Evolutionary conservation across 2,888 invertebrate species (phyloP), one percentile per base, ranked within the genome.

Genomic region (Dynastes maya): DNA sequence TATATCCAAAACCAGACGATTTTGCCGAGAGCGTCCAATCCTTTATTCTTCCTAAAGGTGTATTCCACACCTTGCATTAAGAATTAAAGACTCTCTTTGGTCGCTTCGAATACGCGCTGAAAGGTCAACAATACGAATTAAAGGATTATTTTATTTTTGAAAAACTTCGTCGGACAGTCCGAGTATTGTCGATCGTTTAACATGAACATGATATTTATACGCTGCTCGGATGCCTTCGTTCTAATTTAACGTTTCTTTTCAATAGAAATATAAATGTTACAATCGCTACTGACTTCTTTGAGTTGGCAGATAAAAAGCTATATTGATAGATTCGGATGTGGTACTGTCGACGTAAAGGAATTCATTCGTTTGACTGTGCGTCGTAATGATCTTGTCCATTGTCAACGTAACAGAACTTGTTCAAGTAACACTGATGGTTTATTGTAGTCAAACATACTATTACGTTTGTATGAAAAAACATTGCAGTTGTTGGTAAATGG

Each of bases 101-200:
- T 32, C 40, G 16, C 13, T 37, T 65, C 13, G 40, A 65, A 65
- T 16, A 8, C 65, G 40, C n/a, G 16, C 16, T 65, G 65, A 65
- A 65, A 16, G 40, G 40, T 65, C 37, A 6, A 65, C 40, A 40
- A 40, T 65, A 40, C 65, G 40, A 65, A 65, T 65, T 65, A 40
- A 65, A 65, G 65, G 63, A 63, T 63, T 63, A 65, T 65, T 65
- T 40, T 40, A 65, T 40, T 65, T 65, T 40, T n/a, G 45, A 65
- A 65, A 65, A 65, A 40, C 37, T 65, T 8, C 65, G 13, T 65
- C 32, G 6, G 65, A 40, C 65, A 45, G 65, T 37, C 32, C 9
- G 45, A 13, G 29, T 32, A 63, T 63, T 63, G 63, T 63, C 5
- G 63, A 32, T 8, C 29, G 11, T 63, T 63, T 63, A 32, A 22